Evolutionary conservation across 2,113 vertebrate species (phyloP), one percentile per base, ranked within the genome.

Genomic region (Tricholaema leucomelas): DNA sequence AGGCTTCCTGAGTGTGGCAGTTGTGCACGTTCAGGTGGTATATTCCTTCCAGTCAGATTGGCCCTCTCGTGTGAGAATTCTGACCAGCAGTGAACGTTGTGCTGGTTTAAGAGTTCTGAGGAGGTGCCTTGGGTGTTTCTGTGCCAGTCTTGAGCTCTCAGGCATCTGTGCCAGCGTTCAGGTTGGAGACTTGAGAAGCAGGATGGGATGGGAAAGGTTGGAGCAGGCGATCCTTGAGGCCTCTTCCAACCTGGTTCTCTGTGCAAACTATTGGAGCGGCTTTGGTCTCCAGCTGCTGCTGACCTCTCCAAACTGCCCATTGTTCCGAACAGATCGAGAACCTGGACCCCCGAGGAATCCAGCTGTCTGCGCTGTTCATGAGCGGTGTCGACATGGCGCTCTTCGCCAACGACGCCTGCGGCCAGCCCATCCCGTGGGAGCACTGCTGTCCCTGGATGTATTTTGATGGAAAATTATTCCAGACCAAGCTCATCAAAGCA

Each of bases 391-490:
- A 99, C 94, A 99, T 99, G 99, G 99, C 99, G 11, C 96, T 99
- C 80, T 99, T 99, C 88, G 99, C 98, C 70, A 99, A 99, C 3
- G 99, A 99, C 1, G 98, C 98, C 4, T 99, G 99, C 2, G 99
- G 99, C 27, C 99, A 99, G 97, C 99, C 99, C 0, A 97, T 99
- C 92, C 99, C 98, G 8, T 99, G 99, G 99, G 99, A 99, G 91
- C 98, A 99, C 97, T 99, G 99, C 97, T 99, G 99, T 92, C 99
- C 99, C 2, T 99, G 99, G 99, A 99, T 99, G 99, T 99, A 99
- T 96, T 99, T 99, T 93, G 99, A 99, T 88, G 99, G 99, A 79
- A 99, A 99, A 73, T 98, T 99, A 89, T 98, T 99, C 91, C 99
- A 99, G 97, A 98, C 98, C 95, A 99, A 99, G 96, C 98, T 99